Base-by-base conservation (phyloP, 1,140 invertebrate species). In the Drosophila sp. region DNA sequence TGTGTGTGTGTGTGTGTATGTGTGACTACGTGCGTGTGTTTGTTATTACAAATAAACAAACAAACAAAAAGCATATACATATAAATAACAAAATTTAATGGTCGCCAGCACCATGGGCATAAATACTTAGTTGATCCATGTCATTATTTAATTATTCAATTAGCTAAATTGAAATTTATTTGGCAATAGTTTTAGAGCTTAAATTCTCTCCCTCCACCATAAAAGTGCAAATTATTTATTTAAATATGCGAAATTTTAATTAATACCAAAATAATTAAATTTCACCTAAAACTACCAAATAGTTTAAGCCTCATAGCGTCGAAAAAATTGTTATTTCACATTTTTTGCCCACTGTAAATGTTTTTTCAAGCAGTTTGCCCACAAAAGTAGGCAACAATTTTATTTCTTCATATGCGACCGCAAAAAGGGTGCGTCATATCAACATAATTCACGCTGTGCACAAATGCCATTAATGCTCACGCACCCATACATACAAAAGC, bases 381-480 rank as follows among this genome's bases (percentile, higher is more conserved):
- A 35, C 47, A 84, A 73, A 89, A 80, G 69, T 89, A 83, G 72
- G 84, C 84, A 76, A 79, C 65, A 63, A 17, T 17, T 74, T 79
- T 89, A 66, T 27, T 58, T 66, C 56, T 57, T 8, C 58, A 33
- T 66, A 55, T 76, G 55, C 56, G 29, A 57, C 70, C 67, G 66
- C 63, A 63, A 47, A 27, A 66, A 55, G 62, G 65, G 72, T 72
- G 79, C 70, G 75, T 78, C 83, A 75, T 58, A 83, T 72, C 71
- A 78, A 70, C 81, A 70, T 67, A 69, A 60, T 64, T 85, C 70
- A 72, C 56, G 84, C 84, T 77, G 72, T 69, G 84, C 70, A 80
- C 79, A 80, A 89, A 77, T 83, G 84, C 72, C 69, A 89, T 89
- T 83, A 83, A 87, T 70, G 78, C 79, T 71, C 41, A 68, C 70